These are phyloP conservation scores for Mythimna pallens DNA, from an alignment of 2,888 invertebrate species.

Conservation along the genomic window DNA sequence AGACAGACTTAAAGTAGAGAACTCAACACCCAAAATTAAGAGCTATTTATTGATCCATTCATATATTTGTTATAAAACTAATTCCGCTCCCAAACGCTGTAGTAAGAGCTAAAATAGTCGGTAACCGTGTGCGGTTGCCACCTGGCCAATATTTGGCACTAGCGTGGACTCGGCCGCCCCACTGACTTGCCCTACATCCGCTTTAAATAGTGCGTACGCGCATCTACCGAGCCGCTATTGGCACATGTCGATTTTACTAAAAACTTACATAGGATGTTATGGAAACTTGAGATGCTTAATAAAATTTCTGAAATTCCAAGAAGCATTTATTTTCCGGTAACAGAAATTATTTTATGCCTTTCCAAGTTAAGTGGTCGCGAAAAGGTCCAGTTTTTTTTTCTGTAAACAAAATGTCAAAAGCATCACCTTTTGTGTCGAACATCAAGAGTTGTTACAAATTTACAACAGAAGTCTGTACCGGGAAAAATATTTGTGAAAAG, in stretches of 20 bases:
- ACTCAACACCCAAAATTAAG: constrained; percentile 6
- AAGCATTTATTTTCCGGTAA: neutral
- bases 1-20: neutral
- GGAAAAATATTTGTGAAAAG: constrained; percentile 34
- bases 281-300: constrained; percentile 58
- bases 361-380: constrained; percentile 1
- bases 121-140: constrained; percentile 69
- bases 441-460: constrained; percentile 26
- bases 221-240: constrained; percentile 66
- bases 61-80: constrained; percentile 44
- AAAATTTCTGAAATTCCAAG: neutral
- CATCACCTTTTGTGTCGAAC: constrained; percentile 6
- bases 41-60: constrained; percentile 36
- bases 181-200: constrained; percentile 82
- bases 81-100: constrained; percentile 35
- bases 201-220: constrained; percentile 79
- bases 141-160: constrained; percentile 75
- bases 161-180: constrained; percentile 71
- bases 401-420: constrained; percentile 6
- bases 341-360: neutral
- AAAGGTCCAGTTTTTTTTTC: neutral
- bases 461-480: constrained; percentile 16
- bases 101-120: constrained; percentile 68
- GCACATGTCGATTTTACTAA: constrained; percentile 70
- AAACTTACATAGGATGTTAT: constrained; percentile 62